phyloP scores from a whole-genome alignment of 2,113 vertebrate species.

The Casuarius casuarius region DNA sequence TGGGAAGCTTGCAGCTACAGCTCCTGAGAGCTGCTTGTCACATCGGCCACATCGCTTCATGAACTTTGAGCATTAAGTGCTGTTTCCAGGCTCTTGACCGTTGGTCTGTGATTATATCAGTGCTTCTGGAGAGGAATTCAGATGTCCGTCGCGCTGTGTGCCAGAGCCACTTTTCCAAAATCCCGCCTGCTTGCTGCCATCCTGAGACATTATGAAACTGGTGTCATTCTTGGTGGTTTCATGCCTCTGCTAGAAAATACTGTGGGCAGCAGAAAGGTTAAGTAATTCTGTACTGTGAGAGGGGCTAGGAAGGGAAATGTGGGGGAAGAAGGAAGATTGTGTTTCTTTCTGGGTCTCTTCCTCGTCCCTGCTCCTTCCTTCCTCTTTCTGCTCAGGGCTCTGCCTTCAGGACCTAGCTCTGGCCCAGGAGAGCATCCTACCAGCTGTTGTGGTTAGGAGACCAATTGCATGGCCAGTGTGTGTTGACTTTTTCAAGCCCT shows the following conservation, averaged over 20 bases:
- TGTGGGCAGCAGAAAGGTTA: neutral
- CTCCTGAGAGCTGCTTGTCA: no score
- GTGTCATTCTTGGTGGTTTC: neutral
- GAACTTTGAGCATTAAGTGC: neutral
- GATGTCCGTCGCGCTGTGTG: neutral
- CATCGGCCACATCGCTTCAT: no score
- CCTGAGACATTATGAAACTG: neutral
- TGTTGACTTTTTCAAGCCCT: neutral
- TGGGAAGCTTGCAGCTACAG: neutral
- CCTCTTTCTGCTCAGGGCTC: rapidly evolving
- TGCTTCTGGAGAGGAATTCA: neutral
- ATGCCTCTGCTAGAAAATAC: neutral
- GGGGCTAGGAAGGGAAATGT: neutral
- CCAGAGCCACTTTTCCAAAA: neutral
- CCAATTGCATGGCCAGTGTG: neutral
- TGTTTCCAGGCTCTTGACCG: neutral
- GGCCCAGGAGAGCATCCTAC: rapidly evolving
- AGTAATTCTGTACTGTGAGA: neutral
- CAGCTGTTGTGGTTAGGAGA: neutral
- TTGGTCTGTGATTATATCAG: neutral
- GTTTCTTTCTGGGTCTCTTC: neutral
- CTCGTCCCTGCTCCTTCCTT: neutral
- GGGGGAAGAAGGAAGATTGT: neutral
- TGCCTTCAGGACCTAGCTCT: neutral
- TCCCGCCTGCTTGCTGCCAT: neutral